A percentile compares a stretch with the other conserved stretches of the same genome.
These are phyloP conservation scores for Colletes collaris DNA, from an alignment of 2,888 invertebrate genomes.

Conservation along the genomic window DNA sequence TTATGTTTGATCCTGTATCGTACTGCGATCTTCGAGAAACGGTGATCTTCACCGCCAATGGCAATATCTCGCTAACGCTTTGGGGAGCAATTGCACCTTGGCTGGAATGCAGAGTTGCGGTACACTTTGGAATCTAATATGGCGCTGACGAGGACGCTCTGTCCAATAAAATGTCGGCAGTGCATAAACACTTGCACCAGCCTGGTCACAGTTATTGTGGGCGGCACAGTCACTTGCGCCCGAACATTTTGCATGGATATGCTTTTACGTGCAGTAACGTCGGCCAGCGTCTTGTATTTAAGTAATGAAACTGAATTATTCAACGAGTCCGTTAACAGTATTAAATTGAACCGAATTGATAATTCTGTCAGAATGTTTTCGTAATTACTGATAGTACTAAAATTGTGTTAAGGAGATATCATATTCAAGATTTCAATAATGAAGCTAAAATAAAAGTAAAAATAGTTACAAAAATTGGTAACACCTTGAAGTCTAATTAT, in stretches of 20 bases:
- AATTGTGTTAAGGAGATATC: too few species aligned
- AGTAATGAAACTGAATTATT: conserved; percentile 41
- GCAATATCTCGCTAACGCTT: conserved; percentile 65
- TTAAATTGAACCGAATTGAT: conserved; percentile 14
- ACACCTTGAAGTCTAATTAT: too few species aligned
- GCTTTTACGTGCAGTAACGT: conserved; percentile 4
- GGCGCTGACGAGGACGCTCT: conserved; percentile 68
- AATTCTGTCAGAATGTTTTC: not conserved
- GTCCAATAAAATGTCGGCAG: conserved; percentile 74
- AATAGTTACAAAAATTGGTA: too few species aligned
- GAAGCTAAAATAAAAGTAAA: too few species aligned
- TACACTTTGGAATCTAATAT: conserved; percentile 74
- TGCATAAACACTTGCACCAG: conserved; percentile 68
- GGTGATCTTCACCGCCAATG: conserved; percentile 61
- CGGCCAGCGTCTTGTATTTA: conserved; percentile 4
- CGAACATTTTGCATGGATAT: conserved; percentile 12
- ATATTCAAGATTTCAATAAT: too few species aligned
- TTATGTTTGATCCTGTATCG: conserved; percentile 51
- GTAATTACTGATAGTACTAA: not conserved
- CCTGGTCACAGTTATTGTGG: conserved; percentile 58
- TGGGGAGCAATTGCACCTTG: conserved; percentile 54
- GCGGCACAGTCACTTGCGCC: conserved; percentile 35
- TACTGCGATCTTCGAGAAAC: conserved; percentile 27
- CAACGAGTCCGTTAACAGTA: conserved; percentile 1
- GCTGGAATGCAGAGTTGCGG: conserved; percentile 64